Evolutionary conservation across 53 echinoderm and acorn worm genomes (phyloP).

Genomic region (Stichopus horrens): DNA sequence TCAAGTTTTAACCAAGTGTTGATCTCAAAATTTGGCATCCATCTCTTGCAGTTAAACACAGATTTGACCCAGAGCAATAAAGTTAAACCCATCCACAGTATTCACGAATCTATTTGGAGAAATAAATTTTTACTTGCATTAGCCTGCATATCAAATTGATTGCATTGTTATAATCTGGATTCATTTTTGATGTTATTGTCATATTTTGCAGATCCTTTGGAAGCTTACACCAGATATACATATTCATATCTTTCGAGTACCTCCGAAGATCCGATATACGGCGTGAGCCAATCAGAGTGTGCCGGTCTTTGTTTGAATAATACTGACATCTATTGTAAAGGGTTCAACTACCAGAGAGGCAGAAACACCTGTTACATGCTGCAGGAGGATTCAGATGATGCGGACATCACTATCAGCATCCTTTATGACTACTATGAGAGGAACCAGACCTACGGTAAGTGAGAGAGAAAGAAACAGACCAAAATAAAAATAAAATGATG

Average conservation of each 20-base stretch:
- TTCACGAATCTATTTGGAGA: too few species aligned
- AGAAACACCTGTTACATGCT: slow-evolving; percentile 37
- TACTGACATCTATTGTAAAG: slow-evolving; percentile 49
- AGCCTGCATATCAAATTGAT: background rate
- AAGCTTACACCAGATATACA: slow-evolving; percentile 11
- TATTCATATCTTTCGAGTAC: background rate
- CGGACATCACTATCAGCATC: background rate
- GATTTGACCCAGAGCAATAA: too few species aligned
- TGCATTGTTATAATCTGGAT: background rate
- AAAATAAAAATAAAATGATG: too few species aligned
- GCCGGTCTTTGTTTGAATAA: slow-evolving; percentile 51
- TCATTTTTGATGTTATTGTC: background rate
- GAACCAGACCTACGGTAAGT: slow-evolving; percentile 38
- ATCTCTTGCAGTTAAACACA: too few species aligned
- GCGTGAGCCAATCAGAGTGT: slow-evolving; percentile 27
- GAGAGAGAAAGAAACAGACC: background rate
- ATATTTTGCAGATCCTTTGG: background rate
- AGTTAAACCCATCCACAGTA: too few species aligned
- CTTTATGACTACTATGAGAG: slow-evolving; percentile 58
- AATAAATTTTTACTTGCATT: background rate
- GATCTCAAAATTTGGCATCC: too few species aligned
- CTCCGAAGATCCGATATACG: background rate
- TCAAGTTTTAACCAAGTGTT: too few species aligned
- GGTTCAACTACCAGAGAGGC: slow-evolving; percentile 54
- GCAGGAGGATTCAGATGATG: slow-evolving; percentile 26